phyloP scores from a whole-genome alignment of 37 sponge, comb jelly and placozoan genomes.

The Ianthella basta region DNA sequence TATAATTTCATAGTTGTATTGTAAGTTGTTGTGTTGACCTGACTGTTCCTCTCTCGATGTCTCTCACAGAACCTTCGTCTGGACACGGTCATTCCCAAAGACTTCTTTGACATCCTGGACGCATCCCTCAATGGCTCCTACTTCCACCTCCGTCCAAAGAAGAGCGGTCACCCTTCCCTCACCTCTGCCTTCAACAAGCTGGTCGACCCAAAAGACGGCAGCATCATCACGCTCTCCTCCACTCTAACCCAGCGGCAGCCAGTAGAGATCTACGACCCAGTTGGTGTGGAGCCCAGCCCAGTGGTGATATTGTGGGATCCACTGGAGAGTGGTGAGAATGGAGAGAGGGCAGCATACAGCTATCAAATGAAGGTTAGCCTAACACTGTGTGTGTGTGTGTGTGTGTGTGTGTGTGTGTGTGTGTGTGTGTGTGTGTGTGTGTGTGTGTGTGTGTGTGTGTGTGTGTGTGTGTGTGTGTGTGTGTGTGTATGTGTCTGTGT shows the following conservation, averaged over 20 bases:
- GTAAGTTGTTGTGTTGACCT: background rate
- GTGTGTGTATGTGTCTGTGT: no score
- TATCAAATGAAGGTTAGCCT: constrained; percentile 39
- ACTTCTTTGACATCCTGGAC: constrained; percentile 11
- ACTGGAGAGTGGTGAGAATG: background rate
- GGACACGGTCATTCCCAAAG: constrained; percentile 5
- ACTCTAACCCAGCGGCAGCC: constrained; percentile 53
- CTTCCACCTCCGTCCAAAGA: background rate
- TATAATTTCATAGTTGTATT: background rate
- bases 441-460: no score
- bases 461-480: no score
- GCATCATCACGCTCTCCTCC: constrained; percentile 25
- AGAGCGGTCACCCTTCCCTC: constrained; percentile 18
- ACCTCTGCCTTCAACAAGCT: constrained; percentile 5
- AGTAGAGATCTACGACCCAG: constrained; percentile 74
- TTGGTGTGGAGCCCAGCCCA: constrained; percentile 47
- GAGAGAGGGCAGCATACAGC: constrained; percentile 36
- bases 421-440: background rate
- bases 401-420: background rate
- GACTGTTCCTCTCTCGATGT: background rate
- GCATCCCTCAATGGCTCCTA: constrained; percentile 40
- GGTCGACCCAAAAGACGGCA: constrained; percentile 45
- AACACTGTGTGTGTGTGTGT: no score
- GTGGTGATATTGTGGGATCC: constrained; percentile 81
- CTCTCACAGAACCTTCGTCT: constrained; percentile 29